A percentile compares a stretch with the other conserved stretches of the same genome.
Conservation (phyloP, 2,797 vertebrate genomes). For the Fratercula arctica region DNA sequence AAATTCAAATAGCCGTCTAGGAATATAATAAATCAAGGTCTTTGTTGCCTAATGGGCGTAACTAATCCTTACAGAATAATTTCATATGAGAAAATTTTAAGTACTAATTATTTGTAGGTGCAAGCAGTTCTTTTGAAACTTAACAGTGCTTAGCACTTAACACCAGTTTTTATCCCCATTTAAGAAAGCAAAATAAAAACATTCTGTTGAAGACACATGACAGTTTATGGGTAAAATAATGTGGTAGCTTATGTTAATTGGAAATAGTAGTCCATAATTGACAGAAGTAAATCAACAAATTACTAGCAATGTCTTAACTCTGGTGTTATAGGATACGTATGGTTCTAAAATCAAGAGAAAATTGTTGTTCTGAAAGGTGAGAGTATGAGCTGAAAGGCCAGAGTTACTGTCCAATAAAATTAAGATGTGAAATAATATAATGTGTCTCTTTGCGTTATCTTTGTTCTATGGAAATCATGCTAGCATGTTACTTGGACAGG, state of each 20-base stretch:
- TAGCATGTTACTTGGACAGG: not conserved
- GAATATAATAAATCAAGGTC: not conserved
- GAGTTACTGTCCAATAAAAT: not conserved
- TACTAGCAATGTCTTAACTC: not conserved
- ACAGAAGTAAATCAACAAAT: not conserved
- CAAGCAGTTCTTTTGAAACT: not conserved
- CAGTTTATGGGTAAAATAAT: not conserved
- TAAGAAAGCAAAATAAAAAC: not conserved
- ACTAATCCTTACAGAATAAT: not conserved
- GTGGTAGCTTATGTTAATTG: not conserved
- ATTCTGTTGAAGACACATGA: not conserved
- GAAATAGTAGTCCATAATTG: not conserved
- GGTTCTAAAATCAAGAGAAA: not conserved
- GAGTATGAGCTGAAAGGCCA: not conserved
- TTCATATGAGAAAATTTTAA: conserved; percentile 7
- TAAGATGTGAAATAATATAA: not conserved
- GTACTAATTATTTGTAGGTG: not conserved
- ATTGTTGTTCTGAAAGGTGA: not conserved
- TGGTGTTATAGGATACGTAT: not conserved
- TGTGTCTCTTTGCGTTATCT: not conserved
- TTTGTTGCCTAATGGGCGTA: not conserved
- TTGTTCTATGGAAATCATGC: not conserved
- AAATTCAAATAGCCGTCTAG: not conserved
- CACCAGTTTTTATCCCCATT: not conserved
- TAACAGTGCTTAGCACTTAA: not conserved